Base-by-base conservation (phyloP, 2,797 vertebrate genomes). In the Megalops cyprinoides region DNA sequence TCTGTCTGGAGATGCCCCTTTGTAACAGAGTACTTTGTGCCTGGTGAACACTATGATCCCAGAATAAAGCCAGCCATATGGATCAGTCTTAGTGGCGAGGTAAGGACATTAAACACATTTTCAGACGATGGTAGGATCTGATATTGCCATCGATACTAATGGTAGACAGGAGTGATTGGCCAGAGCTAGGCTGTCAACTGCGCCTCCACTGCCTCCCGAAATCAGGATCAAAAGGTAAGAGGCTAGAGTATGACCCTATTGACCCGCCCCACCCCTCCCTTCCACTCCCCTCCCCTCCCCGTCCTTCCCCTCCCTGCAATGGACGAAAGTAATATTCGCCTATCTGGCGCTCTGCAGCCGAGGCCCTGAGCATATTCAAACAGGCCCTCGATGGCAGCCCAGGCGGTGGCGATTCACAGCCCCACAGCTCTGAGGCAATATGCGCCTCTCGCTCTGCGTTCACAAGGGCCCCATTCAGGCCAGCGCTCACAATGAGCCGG, bases 401-500 rank as follows among this genome's bases (percentile, higher is more conserved):
- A 55, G 10, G 37, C 31, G 23, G 18, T 55, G 48, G 14, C 42
- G n/a, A 23, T 39, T 23, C 39, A 34, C 60, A 74, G 60, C 12
- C 55, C 53, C 60, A 39, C 39, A 25, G 56, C 53, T 53, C 37
- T 48, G 49, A 71, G 18, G 67, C 25, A 49, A 28, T 34, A 0
- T 37, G 39, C 31, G 34, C 46, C 34, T 18, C 34, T 55, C 55
- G 23, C 25, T 25, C 60, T n/a, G 5, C 28, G 49, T 65, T 39
- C 53, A 5, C 25, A 12, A 74, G 58, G 42, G 28, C 67, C 44
- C 56, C 31, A 34, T 80, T 71, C 78, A 79, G 60, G 10, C 56
- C 48, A 69, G 80, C 34, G 74, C 39, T 75, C 67, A 78, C 58
- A 82, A 67, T 77, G 71, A 75, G 71, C 44, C 71, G 28, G 55